Percentiles rank a stretch among this genome's conserved stretches.
Conservation (phyloP, 1,140 invertebrate species). For the Drosophila nasuta region DNA sequence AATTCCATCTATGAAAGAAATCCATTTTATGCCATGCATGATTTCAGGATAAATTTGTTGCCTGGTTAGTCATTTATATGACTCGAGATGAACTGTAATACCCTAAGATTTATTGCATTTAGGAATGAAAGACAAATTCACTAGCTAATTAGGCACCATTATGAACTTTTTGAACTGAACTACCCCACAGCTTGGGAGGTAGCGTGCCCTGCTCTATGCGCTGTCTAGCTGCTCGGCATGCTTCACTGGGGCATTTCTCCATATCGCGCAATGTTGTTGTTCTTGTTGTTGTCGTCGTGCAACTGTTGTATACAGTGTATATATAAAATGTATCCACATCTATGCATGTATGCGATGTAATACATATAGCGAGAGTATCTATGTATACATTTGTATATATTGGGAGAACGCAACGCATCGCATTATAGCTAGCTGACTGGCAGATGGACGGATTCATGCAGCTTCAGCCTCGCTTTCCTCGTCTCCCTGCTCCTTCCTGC, state of each 20-base stretch:
- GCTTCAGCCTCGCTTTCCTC: constrained; percentile 31
- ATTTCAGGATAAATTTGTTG: too few species aligned
- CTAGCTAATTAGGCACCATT: too few species aligned
- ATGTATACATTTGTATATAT: constrained; percentile 28
- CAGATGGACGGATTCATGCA: constrained; percentile 42
- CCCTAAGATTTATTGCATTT: too few species aligned
- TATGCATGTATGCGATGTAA: constrained; percentile 20
- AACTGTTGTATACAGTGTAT: constrained; percentile 11
- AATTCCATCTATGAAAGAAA: too few species aligned
- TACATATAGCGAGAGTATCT: constrained; percentile 5
- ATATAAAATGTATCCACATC: constrained; percentile 19
- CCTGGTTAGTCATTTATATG: too few species aligned
- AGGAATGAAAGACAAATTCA: too few species aligned
- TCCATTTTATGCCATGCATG: too few species aligned
- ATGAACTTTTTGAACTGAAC: neutral
- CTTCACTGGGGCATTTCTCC: constrained; percentile 59
- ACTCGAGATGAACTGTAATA: too few species aligned
- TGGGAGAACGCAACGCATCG: constrained; percentile 71
- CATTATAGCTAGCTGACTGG: constrained; percentile 64
- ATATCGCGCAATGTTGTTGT: constrained; percentile 25
- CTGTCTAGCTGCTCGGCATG: constrained; percentile 41
- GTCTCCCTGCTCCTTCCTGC: constrained; percentile 16
- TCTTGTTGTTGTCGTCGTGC: constrained; percentile 29
- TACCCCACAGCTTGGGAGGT: constrained; percentile 1
- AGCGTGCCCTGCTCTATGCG: constrained; percentile 26